Base-by-base conservation (phyloP, 2,113 vertebrate genomes). In the Propithecus coquereli region DNA sequence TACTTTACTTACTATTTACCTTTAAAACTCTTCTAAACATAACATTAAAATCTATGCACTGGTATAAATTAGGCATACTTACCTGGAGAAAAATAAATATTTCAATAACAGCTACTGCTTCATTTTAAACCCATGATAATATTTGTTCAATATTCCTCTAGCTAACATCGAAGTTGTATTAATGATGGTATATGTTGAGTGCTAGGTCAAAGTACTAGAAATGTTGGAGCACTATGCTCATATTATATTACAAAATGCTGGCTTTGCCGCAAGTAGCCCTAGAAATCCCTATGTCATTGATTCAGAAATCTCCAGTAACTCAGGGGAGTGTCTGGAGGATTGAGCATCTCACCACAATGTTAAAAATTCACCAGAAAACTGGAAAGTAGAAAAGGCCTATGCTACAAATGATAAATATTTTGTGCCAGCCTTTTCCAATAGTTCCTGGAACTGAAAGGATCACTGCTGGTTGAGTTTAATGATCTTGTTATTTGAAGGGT, bases 121-220 rank as follows among this genome's bases (percentile, higher is more conserved):
- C 43, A 54, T 65, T 90, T 94, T 92, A 79, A 79, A 87, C 4
- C 83, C 12, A 66, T 76, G 25, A 16, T 18, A 47, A 74, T 18
- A n/a, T 30, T 14, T 40, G 12, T 52, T 54, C 14, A n/a, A 1
- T 25, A 25, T 10, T 27, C 22, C 77, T 91, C 23, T 2, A 90
- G 10, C 76, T 74, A 57, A 82, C 0, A 61, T 0, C 66, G 5
- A 30, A 68, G 16, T 63, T 30, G 18, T 40, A 57, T 30, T 57
- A 52, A 45, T 22, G 13, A 65, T 16, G 37, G 3, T 32, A 9
- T 7, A 43, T 5, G 0, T 0, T n/a, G 47, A 54, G 17, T 13
- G 81, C n/a, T 17, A 50, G 22, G 37, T 63, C 47, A 79, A 74
- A 45, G 3, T 30, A 32, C 27, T 57, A 93, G 65, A 89, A 52